These are phyloP conservation scores for Cosmopolites sordidus DNA, from an alignment of 2,888 invertebrate species.

Conservation along the genomic window DNA sequence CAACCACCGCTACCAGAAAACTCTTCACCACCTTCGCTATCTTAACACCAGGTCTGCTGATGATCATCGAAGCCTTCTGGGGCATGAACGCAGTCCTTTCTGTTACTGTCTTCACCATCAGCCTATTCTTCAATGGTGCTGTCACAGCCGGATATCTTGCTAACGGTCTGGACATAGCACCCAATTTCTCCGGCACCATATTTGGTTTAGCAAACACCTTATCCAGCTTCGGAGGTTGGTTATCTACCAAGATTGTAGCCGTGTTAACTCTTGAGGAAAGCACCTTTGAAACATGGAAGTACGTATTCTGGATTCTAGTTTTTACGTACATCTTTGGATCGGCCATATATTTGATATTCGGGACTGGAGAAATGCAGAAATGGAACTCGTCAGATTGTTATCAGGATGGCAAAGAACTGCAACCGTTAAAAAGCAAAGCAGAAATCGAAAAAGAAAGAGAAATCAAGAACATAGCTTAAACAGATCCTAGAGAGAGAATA, in stretches of 20 bases:
- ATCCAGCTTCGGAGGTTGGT: conserved; percentile 76
- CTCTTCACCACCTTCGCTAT: conserved; percentile 63
- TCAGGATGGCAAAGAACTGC: conserved; percentile 40
- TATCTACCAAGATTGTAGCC: conserved; percentile 79
- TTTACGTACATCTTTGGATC: conserved; percentile 67
- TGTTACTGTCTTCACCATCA: conserved; percentile 72
- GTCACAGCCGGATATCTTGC: conserved; percentile 83
- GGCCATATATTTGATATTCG: conserved; percentile 58
- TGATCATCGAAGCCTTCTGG: conserved; percentile 69
- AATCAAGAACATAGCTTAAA: conserved; percentile 24
- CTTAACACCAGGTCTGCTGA: conserved; percentile 63
- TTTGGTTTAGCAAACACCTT: conserved; percentile 86
- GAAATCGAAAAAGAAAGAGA: conserved; percentile 38
- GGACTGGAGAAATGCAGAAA: conserved; percentile 62
- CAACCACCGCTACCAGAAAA: conserved; percentile 71
- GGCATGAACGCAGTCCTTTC: conserved; percentile 69
- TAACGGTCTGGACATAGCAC: conserved; percentile 83
- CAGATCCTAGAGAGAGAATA: no score
- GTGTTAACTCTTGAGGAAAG: conserved; percentile 68
- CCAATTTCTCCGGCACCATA: conserved; percentile 84
- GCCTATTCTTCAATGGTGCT: conserved; percentile 79
- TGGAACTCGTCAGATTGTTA: conserved; percentile 49
- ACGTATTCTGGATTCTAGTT: conserved; percentile 76
- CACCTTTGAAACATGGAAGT: conserved; percentile 73
- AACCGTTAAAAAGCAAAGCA: conserved; percentile 39